Percentiles rank a stretch among this genome's conserved stretches.
Conservation (phyloP, 37 sponge, comb jelly and placozoan species). For the Mnemiopsis leidyi region DNA sequence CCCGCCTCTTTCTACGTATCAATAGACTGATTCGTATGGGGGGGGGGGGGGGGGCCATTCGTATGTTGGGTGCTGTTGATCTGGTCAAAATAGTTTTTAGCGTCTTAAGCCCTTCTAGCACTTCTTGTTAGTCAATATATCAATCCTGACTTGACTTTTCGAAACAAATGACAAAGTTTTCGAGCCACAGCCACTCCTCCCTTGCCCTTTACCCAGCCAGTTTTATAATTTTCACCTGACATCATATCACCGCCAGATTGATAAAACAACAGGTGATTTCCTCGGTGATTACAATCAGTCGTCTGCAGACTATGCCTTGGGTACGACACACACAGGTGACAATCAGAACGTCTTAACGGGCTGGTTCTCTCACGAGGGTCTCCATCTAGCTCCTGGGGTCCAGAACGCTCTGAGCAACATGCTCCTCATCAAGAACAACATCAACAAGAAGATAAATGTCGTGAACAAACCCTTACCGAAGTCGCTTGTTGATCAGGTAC, state of each 20-base stretch:
- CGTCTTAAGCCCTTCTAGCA: no score
- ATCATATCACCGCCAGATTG: not conserved
- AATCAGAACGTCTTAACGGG: not conserved
- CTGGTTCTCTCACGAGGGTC: constrained; percentile 62
- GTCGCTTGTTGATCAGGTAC: constrained; percentile 38
- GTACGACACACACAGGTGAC: not conserved
- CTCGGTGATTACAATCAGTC: not conserved
- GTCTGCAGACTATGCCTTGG: not conserved
- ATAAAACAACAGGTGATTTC: not conserved
- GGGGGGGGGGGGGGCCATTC: no score
- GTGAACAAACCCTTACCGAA: constrained; percentile 29
- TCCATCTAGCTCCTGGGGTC: constrained; percentile 36
- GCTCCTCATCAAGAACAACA: not conserved
- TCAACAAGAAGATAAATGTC: not conserved
- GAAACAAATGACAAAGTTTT: no score
- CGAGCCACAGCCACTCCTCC: not conserved
- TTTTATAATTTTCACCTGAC: not conserved
- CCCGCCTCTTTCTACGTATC: no score
- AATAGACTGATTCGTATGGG: no score
- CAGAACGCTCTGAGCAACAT: constrained; percentile 61
- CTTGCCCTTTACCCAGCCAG: not conserved
- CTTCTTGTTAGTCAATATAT: no score
- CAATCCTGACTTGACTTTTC: no score
- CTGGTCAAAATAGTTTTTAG: no score
- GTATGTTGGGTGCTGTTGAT: no score